Base-by-base conservation (phyloP, 2,797 vertebrate genomes). In the Cygnus olor region DNA sequence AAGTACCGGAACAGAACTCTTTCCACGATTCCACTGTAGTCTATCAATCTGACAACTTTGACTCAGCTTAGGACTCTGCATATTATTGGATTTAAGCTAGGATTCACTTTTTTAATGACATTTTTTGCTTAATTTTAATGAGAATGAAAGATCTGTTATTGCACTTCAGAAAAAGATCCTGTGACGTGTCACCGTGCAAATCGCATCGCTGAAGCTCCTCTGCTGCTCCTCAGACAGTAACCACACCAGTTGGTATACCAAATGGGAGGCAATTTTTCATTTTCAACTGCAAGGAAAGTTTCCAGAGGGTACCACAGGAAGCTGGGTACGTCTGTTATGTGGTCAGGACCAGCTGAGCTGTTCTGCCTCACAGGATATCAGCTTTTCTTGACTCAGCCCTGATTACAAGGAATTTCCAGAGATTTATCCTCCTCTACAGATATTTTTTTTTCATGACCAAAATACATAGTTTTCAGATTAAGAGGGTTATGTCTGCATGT, bases 381-480 rank as follows among this genome's bases (percentile, higher is more conserved):
- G 36, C 60, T 66, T 66, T 73, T 73, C 81, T 40, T 72, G 82
- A 71, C 32, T 89, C 65, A 80, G 30, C 32, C 32, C 0, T 24
- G 25, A 85, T 83, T 87, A 84, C 61, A 74, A 54, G 38, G 61
- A 66, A 80, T 53, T 90, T 84, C 49, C 74, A 92, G 21, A 90
- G 16, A 45, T 32, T 74, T 79, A 45, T 90, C 22, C 25, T 80
- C 42, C 63, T 80, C 63, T 53, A 28, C 45, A 74, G 18, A 30
- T 36, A 28, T 38, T 56, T 85, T 56, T 54, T 84, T 51, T n/a
- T 38, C 9, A 27, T 22, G 27, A 83, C 24, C 28, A 80, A 89
- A 93, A 42, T 38, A 81, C 36, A 77, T 57, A 72, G 8, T 7
- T 69, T 84, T 89, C 49, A 47, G 49, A 77, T 38, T 58, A n/a